phyloP scores from a whole-genome alignment of 2,888 invertebrate genomes.

The Chironomus riparius region DNA sequence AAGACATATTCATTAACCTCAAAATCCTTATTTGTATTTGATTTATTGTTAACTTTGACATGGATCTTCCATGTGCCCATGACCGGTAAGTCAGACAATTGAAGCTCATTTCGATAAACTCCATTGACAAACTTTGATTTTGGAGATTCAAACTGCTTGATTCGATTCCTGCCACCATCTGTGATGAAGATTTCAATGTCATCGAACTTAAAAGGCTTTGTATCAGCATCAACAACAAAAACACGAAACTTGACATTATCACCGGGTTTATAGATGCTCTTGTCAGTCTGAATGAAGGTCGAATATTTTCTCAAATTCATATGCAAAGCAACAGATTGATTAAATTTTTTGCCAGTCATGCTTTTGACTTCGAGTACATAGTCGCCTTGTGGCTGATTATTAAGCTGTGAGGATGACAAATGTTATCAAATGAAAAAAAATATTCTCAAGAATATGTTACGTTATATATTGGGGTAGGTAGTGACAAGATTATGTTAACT shows the following conservation, averaged over 20 bases:
- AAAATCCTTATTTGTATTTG: slow-evolving; percentile 33
- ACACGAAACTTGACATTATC: slow-evolving; percentile 70
- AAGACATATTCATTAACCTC: slow-evolving; percentile 85
- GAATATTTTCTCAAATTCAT: slow-evolving; percentile 40
- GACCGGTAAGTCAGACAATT: slow-evolving; percentile 66
- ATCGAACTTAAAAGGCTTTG: slow-evolving; percentile 47
- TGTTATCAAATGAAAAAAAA: too few relatives aligned
- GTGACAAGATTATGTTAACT: neutral
- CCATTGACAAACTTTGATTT: slow-evolving; percentile 54
- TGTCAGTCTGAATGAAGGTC: slow-evolving; percentile 78
- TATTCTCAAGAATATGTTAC: too few relatives aligned
- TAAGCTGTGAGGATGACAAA: neutral
- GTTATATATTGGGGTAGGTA: too few relatives aligned
- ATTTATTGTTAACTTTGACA: slow-evolving; percentile 47
- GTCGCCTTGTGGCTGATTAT: neutral
- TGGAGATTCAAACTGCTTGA: slow-evolving; percentile 62
- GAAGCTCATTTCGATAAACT: slow-evolving; percentile 60
- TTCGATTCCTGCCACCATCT: slow-evolving; percentile 62
- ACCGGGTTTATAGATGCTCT: slow-evolving; percentile 75
- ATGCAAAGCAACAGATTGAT: neutral
- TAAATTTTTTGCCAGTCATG: neutral
- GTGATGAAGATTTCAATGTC: neutral
- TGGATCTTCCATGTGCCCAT: slow-evolving; percentile 77
- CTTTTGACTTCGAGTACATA: neutral
- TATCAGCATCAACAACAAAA: slow-evolving; percentile 56